Evolutionary conservation across 2,888 invertebrate genomes (phyloP), one percentile per base, ranked within the genome.

Genomic region (Petrolisthes cinctipes): DNA sequence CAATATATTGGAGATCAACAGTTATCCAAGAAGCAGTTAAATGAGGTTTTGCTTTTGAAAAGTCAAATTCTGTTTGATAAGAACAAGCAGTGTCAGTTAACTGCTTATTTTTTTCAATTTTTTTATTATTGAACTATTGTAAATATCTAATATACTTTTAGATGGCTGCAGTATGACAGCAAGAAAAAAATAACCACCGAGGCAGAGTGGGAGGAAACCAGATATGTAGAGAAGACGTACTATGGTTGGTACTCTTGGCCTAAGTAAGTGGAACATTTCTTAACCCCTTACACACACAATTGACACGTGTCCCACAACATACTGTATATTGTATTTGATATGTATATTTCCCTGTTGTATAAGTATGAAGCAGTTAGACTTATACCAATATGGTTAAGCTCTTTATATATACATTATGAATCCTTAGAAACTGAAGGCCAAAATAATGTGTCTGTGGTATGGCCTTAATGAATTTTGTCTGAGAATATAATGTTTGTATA

Each of bases 141-240:
- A 37, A 37, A 37, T 57, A 9, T 14, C 57, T 20, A 0, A n/a
- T 5, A 66, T 7, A 75, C 17, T 73, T 86, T 5, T 86, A 93
- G 94, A 78, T 97, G 97, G 96, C 93, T 96, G 75, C 94, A 96
- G 93, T 96, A 96, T 90, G 94, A 95, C 91, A 94, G 94, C 20
- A 93, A 94, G 76, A 94, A 93, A 0, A 92, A 94, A 20, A 96
- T 96, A 0, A 92, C 93, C 79, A 95, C 94, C 5, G 94, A 95
- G 82, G 94, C 95, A 88, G 95, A 96, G 88, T 98, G 97, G 97
- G 95, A 97, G 90, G 94, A 94, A 90, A 94, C 94, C 0, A 94
- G 95, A 92, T 95, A 95, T 92, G 93, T 96, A 51, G 96, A 97
- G 92, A 95, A 95, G 89, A 94, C 94, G 7, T 94, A 94, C 92